Evolutionary conservation across 2,113 vertebrate genomes (phyloP).

Genomic region (Otus sunia): DNA sequence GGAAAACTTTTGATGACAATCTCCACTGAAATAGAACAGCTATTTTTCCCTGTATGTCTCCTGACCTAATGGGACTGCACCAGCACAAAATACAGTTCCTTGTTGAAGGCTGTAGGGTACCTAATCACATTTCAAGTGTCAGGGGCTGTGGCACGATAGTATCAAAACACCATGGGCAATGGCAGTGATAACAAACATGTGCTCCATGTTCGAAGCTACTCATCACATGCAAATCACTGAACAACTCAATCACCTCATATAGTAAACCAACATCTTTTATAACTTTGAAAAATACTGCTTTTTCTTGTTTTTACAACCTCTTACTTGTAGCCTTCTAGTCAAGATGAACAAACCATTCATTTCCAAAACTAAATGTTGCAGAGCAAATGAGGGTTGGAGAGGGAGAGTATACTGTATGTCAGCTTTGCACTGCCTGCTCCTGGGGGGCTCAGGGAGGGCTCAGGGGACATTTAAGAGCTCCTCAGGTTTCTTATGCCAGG

Average conservation of each 20-base stretch:
- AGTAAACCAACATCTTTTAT: not conserved
- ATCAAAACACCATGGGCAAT: not conserved
- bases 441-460: not conserved
- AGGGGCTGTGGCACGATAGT: not conserved
- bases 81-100: not conserved
- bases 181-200: not conserved
- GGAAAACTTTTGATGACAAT: not conserved
- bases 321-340: not conserved
- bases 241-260: not conserved
- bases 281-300: not conserved
- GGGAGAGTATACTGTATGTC: not conserved
- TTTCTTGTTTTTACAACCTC: not conserved
- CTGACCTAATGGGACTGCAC: not conserved
- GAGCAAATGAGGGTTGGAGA: not conserved
- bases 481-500: not conserved
- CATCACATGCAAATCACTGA: not conserved
- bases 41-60: not conserved
- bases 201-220: not conserved
- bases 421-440: not conserved
- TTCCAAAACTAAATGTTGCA: not conserved
- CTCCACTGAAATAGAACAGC: not conserved
- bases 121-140: not conserved
- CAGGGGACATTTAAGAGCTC: not conserved
- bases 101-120: not conserved
- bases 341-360: not conserved